Evolutionary conservation across 2,888 invertebrate species (phyloP), one percentile per base, ranked within the genome.

Genomic region (Rhagonycha fulva): DNA sequence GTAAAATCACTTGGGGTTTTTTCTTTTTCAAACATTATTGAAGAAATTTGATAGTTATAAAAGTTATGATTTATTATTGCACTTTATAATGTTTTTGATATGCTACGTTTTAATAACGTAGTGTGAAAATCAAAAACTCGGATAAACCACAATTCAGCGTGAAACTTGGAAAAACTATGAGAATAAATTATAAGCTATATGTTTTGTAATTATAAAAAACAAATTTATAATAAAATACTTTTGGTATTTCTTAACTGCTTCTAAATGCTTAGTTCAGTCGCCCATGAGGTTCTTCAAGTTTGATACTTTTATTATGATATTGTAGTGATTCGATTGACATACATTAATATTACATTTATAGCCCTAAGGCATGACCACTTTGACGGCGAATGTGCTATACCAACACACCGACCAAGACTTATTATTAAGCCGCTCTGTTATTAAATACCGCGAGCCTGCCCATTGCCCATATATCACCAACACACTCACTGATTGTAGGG

Each of bases 341-440:
- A 86, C 85, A 85, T 86, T 83, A 84, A 82, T 81, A 83, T 80
- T 81, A 79, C 79, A 80, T 80, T 78, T 77, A 76, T 71, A 69
- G 79, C 81, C 80, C 79, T 70, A 79, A 60, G 82, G 82, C 79
- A 77, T 76, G 77, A 77, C 79, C 81, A 80, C 80, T 82, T 81
- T 80, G 80, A 80, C 78, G 81, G 80, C 80, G 79, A 74, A 62
- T 72, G 69, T 76, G 80, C 76, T 72, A 78, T 78, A 78, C 78
- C 78, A 78, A 78, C 78, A 71, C 71, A 78, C 78, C 76, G 74
- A 68, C 78, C 78, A 83, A 84, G 85, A 85, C 82, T 82, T 84
- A 83, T 86, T 86, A 85, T 85, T 85, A 85, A 72, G 84, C 87
- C 87, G 87, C 87, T 86, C 87, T 87, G 87, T 87, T 87, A 87